Evolutionary conservation across 2,888 invertebrate genomes (phyloP), one percentile per base, ranked within the genome.

Genomic region (Kuschelorhynchus macadamiae): DNA sequence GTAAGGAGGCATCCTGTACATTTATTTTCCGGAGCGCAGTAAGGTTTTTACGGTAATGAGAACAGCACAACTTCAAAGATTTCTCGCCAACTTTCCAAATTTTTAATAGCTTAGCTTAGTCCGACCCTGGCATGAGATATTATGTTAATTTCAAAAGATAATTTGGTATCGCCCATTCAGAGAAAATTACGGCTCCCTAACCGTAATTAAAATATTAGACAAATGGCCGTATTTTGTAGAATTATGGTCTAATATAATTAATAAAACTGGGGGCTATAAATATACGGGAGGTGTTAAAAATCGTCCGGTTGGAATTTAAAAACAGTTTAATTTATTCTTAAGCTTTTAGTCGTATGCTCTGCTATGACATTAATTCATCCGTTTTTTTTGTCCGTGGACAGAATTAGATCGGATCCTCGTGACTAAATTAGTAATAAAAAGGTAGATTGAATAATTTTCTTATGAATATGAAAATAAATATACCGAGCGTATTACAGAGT

Each of bases 241-340:
- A 52, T 65, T 65, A 65, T 52, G 18, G 59, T 33, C 53, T 33
- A 42, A 65, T 52, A 65, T 59, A 65, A 65, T 65, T 65, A 65
- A 65, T 59, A 59, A 65, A 53, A 36, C n/a, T n/a, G 25, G 36
- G 18, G 11, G 36, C 59, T 65, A 65, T 65, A 65, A 65, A 65
- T 65, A 65, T 65, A 65, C 50, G 39, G 46, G 59, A 65, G 59
- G 65, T 65, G 65, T 65, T 65, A 63, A 65, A 64, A 53, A 65
- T 65, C 59, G 50, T 36, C 18, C 30, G n/a, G 57, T 18, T 39
- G 64, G 56, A 64, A 64, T 64, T 64, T 56, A 64, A 57, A 57
- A 64, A 59, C 55, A 55, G 55, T 63, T 55, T 52, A 63, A 63
- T 63, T 55, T 63, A 63, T 63, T 55, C 30, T 39, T 14, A 44